phyloP scores from a whole-genome alignment of 1,140 invertebrate species.

The Drosophila serrata region DNA sequence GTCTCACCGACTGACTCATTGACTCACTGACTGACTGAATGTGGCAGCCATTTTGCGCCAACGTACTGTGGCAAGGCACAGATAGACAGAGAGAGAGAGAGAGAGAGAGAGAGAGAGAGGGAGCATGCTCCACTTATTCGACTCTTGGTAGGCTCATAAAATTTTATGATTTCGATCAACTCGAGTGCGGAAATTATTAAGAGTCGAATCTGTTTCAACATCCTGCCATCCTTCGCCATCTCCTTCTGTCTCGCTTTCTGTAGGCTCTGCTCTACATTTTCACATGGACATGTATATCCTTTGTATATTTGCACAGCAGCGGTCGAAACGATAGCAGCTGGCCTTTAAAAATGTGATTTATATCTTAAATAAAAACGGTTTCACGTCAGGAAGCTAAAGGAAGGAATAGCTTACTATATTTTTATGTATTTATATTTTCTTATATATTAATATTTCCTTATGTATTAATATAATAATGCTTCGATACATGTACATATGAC shows the following conservation, averaged over 20 bases:
- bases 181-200: conserved; percentile 85
- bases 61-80: conserved; percentile 20
- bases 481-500: too few relatives aligned
- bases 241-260: conserved; percentile 13
- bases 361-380: background rate
- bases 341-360: background rate
- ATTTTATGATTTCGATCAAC: conserved; percentile 85
- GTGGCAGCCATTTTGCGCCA: conserved; percentile 76
- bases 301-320: background rate
- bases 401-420: too few relatives aligned
- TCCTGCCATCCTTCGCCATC: conserved; percentile 55
- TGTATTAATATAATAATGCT: too few relatives aligned
- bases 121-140: conserved; percentile 64
- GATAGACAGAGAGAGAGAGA: conserved; percentile 12
- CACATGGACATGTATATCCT: conserved; percentile 16
- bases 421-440: too few relatives aligned
- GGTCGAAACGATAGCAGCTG: conserved; percentile 1
- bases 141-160: conserved; percentile 80
- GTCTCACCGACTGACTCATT: conserved; percentile 8
- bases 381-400: too few relatives aligned
- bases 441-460: too few relatives aligned
- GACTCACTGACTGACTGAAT: conserved; percentile 29
- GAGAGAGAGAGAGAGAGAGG: conserved; percentile 10
- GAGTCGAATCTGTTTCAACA: conserved; percentile 83
- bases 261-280: conserved; percentile 42